Base-by-base conservation (phyloP, 1,140 invertebrate genomes). In the Amyelois transitella region DNA sequence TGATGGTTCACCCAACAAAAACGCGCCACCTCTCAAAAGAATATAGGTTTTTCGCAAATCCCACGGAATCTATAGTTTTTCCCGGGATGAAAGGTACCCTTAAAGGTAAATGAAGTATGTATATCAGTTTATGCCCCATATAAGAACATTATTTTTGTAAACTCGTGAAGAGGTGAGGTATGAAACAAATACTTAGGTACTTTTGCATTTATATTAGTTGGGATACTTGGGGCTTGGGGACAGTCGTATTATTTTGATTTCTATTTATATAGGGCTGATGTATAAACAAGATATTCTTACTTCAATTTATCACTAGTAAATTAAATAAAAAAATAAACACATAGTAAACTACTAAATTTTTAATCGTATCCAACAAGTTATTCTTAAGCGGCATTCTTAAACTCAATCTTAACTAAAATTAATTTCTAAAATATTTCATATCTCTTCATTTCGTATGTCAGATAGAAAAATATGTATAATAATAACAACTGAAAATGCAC, bases 281-380 rank as follows among this genome's bases (percentile, higher is more conserved):
- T 28, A 28, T 28, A 28, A 28, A 28, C 25, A 28, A 6, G 5
- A 28, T 6, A 6, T 28, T 28, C 5, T 28, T 6, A 6, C 5
- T 28, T 6, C 12, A 28, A 6, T 28, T 28, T 28, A 6, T 50
- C 50, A 58, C 43, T 22, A n/a, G 52, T 43, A 61, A 24, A 49
- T 50, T 17, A 49, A 43, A 18, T 28, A 19, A 12, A 53, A 58
- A 64, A 61, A 55, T 53, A 62, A 64, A 72, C 67, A 75, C 64
- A 64, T 48, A 55, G 55, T 51, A 85, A n/a, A 84, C 81, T 81
- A 79, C 75, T 77, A 81, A 77, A 80, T 78, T 74, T 83, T 86
- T 82, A 78, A 81, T 87, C 76, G 73, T 70, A 76, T 84, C 81
- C 81, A 87, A 86, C 82, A 83, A 80, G 69, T 84, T 80, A 83